Percentiles rank a stretch among this genome's conserved stretches.
Conservation (phyloP, 2,888 invertebrate genomes). For the Dinocampus coccinellae region DNA sequence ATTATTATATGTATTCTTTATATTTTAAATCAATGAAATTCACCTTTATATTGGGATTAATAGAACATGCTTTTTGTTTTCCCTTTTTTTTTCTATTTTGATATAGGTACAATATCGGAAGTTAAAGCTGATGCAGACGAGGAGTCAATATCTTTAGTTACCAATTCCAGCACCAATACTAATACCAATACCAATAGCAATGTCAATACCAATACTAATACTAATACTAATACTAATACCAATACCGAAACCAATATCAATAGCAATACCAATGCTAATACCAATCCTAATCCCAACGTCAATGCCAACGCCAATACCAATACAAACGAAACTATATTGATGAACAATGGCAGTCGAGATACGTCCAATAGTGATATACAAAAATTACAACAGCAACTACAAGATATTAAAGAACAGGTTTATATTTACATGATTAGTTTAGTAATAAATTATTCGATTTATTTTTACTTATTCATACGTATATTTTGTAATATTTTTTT, state of each 20-base stretch:
- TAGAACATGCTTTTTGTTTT: not conserved
- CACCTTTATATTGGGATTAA: not conserved
- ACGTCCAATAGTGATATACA: conserved; percentile 84
- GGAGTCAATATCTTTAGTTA: conserved; percentile 63
- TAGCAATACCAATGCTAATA: too few relatives aligned
- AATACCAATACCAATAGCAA: too few relatives aligned
- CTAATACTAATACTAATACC: too few relatives aligned
- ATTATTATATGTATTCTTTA: not conserved
- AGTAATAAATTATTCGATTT: not conserved
- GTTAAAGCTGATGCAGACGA: conserved; percentile 71
- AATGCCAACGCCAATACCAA: too few relatives aligned
- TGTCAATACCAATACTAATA: too few relatives aligned
- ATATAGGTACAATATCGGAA: conserved; percentile 70
- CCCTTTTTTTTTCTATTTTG: conserved; percentile 35
- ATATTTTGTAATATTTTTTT: conserved; percentile 7
- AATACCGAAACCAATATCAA: too few relatives aligned
- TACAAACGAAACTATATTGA: conserved; percentile 66
- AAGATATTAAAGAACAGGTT: conserved; percentile 98
- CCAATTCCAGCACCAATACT: conserved; percentile 44
- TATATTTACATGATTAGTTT: conserved; percentile 31
- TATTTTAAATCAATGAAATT: not conserved
- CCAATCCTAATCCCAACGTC: too few relatives aligned
- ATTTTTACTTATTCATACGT: not conserved
- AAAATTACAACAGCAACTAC: conserved; percentile 92
- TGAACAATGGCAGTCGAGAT: conserved; percentile 80